A percentile compares a stretch with the other conserved stretches of the same genome.
Evolutionary conservation across 2,113 vertebrate species (phyloP).

Genomic region (Micromys minutus): DNA sequence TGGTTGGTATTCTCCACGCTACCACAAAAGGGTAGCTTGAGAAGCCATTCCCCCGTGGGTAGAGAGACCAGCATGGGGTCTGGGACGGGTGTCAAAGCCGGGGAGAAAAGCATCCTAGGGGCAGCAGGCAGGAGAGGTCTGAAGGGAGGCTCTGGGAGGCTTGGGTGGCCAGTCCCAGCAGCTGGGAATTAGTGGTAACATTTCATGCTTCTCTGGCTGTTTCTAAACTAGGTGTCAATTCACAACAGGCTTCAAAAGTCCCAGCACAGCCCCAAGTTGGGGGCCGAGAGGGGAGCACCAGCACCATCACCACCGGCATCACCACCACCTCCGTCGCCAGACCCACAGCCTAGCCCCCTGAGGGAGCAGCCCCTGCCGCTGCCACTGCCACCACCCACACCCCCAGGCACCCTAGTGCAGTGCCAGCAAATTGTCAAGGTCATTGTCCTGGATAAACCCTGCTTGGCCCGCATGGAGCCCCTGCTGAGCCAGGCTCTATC

Average conservation of each 20-base stretch:
- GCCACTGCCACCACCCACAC: slow-evolving; percentile 88
- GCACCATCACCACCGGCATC: slow-evolving; percentile 1
- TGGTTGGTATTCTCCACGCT: not conserved
- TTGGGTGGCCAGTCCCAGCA: slow-evolving; percentile 83
- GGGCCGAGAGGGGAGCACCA: slow-evolving; percentile 91
- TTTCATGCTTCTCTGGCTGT: slow-evolving; percentile 99
- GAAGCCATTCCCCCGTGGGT: not conserved
- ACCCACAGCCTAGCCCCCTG: slow-evolving; percentile 91
- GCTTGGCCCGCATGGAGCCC: slow-evolving; percentile 94
- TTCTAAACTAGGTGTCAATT: slow-evolving; percentile 99
- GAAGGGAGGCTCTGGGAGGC: slow-evolving; percentile 71
- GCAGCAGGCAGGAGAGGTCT: not conserved
- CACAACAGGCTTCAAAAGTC: slow-evolving; percentile 99
- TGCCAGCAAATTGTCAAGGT: slow-evolving; percentile 99
- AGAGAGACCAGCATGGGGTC: not conserved
- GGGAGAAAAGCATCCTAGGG: not conserved
- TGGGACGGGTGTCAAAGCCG: not conserved
- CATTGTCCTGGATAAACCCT: slow-evolving; percentile 98
- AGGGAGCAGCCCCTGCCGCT: slow-evolving; percentile 88
- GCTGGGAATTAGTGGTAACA: slow-evolving; percentile 96
- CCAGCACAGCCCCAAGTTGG: slow-evolving; percentile 94
- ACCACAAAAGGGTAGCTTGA: not conserved
- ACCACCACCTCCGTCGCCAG: slow-evolving; percentile 70
- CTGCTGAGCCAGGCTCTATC: slow-evolving; percentile 96
- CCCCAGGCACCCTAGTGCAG: slow-evolving; percentile 96